Conservation (phyloP, 2,797 vertebrate genomes). For the Alfaro cultratus region DNA sequence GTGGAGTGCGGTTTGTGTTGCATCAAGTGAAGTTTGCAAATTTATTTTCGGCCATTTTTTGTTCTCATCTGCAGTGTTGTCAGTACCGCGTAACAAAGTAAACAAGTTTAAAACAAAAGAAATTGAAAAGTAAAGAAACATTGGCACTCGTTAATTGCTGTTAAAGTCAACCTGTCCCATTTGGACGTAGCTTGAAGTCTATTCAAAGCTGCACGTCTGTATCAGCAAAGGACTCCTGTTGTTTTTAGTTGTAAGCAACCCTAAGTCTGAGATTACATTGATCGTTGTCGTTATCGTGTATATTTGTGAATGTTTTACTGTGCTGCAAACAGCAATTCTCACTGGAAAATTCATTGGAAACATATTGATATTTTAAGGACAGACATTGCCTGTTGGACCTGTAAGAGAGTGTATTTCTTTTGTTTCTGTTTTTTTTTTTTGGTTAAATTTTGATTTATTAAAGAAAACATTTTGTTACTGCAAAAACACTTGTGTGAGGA, state of each 20-base stretch:
- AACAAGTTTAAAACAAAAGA: neutral
- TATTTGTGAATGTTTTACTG: slow-evolving; percentile 37
- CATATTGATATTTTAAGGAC: slow-evolving; percentile 23
- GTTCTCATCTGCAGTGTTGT: no score
- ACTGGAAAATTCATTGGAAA: slow-evolving; percentile 35
- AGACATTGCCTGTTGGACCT: slow-evolving; percentile 14
- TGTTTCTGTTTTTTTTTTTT: slow-evolving; percentile 23
- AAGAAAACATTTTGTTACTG: slow-evolving; percentile 47
- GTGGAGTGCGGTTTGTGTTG: slow-evolving; percentile 13
- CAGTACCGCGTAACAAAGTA: no score
- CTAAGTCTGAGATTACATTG: neutral
- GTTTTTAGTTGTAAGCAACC: slow-evolving; percentile 26
- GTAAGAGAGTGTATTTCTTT: slow-evolving; percentile 19
- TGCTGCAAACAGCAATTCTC: slow-evolving; percentile 29
- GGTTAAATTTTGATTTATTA: slow-evolving; percentile 46
- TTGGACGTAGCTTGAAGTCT: slow-evolving; percentile 9
- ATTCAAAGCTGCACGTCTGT: slow-evolving; percentile 15
- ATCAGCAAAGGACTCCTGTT: slow-evolving; percentile 14
- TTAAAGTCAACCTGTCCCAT: neutral
- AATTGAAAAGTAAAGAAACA: neutral
- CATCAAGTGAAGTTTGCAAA: neutral
- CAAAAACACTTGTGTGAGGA: slow-evolving; percentile 50
- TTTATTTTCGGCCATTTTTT: neutral
- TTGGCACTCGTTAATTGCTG: slow-evolving; percentile 3
- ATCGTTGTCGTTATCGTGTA: slow-evolving; percentile 32